A percentile compares a stretch with the other conserved stretches of the same genome.
phyloP scores from a whole-genome alignment of 2,888 invertebrate genomes.

The Acleris laterana region DNA sequence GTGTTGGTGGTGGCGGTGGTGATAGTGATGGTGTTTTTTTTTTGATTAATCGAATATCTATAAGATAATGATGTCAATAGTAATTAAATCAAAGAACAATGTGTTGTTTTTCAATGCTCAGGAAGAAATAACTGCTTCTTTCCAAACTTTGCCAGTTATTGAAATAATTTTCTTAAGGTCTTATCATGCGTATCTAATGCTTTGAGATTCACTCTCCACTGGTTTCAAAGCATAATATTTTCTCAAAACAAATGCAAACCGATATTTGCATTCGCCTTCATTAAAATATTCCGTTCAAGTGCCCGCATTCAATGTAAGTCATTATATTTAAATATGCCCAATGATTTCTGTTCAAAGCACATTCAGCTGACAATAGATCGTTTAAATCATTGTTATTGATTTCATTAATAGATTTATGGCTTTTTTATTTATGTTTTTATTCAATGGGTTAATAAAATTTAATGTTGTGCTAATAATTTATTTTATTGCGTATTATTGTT shows the following conservation, averaged over 20 bases:
- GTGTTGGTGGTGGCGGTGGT: too few relatives aligned
- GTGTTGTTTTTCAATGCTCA: too few relatives aligned
- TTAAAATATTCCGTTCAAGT: conserved; percentile 36
- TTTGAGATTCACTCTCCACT: conserved; percentile 12
- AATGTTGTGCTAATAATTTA: conserved; percentile 28
- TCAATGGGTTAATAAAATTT: conserved; percentile 25
- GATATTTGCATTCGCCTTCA: conserved; percentile 28
- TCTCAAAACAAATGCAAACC: conserved; percentile 33
- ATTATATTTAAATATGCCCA: conserved; percentile 34
- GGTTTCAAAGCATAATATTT: conserved; percentile 30
- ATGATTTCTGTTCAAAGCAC: conserved; percentile 34
- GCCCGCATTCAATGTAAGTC: conserved; percentile 33
- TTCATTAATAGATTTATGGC: conserved; percentile 35
- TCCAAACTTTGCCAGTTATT: too few relatives aligned
- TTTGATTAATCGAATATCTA: too few relatives aligned
- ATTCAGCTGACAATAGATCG: conserved; percentile 30
- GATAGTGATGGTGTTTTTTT: too few relatives aligned
- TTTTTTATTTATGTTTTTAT: conserved; percentile 31
- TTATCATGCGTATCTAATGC: conserved; percentile 20
- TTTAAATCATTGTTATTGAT: conserved; percentile 37
- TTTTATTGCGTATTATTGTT: conserved; percentile 19
- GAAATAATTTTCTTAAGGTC: conserved; percentile 5
- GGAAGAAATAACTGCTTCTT: too few relatives aligned
- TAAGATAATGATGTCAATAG: too few relatives aligned
- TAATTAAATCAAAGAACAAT: too few relatives aligned